phyloP scores from a whole-genome alignment of 1,140 invertebrate genomes.

The Drosophila biarmipes region DNA sequence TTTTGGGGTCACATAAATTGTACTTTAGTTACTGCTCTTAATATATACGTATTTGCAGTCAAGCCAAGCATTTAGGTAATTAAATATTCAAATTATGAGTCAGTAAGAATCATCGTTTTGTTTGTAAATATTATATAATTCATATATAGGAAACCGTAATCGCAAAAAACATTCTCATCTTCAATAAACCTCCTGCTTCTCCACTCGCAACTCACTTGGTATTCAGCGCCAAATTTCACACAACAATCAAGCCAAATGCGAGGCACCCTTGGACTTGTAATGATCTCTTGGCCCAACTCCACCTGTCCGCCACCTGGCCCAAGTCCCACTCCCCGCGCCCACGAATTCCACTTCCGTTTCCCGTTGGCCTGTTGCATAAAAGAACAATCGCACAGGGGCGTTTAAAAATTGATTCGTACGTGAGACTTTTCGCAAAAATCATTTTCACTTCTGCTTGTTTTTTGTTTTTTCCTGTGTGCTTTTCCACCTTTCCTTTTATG shows the following conservation, averaged over 20 bases:
- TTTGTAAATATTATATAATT: neutral
- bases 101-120: too few species aligned
- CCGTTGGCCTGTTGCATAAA: slow-evolving; percentile 72
- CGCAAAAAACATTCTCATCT: neutral
- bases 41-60: too few species aligned
- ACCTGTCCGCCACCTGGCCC: neutral
- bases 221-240: slow-evolving; percentile 63
- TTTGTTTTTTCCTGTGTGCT: slow-evolving; percentile 66
- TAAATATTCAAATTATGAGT: too few species aligned
- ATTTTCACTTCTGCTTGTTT: slow-evolving; percentile 39
- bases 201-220: slow-evolving; percentile 53
- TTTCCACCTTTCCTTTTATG: slow-evolving; percentile 42
- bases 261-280: slow-evolving; percentile 59
- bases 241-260: slow-evolving; percentile 66
- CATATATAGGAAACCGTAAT: too few species aligned
- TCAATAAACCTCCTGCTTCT: slow-evolving; percentile 6
- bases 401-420: slow-evolving; percentile 72
- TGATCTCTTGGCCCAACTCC: slow-evolving; percentile 47
- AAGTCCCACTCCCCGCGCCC: neutral
- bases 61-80: too few species aligned
- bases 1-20: too few species aligned
- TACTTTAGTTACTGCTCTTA: too few species aligned
- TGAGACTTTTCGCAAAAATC: slow-evolving; percentile 68
- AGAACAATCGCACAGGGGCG: slow-evolving; percentile 67
- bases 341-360: slow-evolving; percentile 61